Evolutionary conservation across 2,797 vertebrate genomes (phyloP), one percentile per base, ranked within the genome.

Genomic region (Benthosema pterotum): DNA sequence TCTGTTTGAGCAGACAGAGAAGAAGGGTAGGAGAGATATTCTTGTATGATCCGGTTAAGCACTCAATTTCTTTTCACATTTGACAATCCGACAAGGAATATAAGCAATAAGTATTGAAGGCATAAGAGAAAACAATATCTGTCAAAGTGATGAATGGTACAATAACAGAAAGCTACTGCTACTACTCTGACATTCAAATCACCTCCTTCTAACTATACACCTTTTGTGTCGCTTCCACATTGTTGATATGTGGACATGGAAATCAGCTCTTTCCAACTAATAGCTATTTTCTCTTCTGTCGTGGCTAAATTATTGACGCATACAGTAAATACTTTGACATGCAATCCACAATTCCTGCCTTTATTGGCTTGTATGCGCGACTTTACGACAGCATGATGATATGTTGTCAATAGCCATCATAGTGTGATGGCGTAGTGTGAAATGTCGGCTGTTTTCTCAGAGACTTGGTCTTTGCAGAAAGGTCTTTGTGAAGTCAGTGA

Each of bases 121-220:
- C 53, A 38, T 0, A 9, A 38, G 11, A 8, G 50, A 42, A n/a
- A 43, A 48, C 18, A 42, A 48, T n/a, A 45, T 16, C 4, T 60
- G 48, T 67, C 42, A 28, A 63, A 63, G 8, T 57, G 60, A 58
- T 75, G 38, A 61, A 57, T 8, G 60, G 53, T 63, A 75, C 71
- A 49, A 49, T 49, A 69, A 42, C 49, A 16, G 60, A 56, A 47
- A 0, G 38, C 51, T 25, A 25, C 22, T 25, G 38, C 51, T 25
- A 25, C 22, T 25, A 64, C 67, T 52, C 42, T 72, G 64, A 63
- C 57, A 49, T 51, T 60, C 8, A 69, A 69, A 78, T 78, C 54
- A 69, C 58, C 22, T 60, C 56, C 15, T 32, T 38, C 32, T 38
- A 38, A 3, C 43, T 47, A 18, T 52, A 22, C n/a, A n/a, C 46